These are phyloP conservation scores for Lacerta bilineata DNA, from an alignment of 2,797 vertebrate species.

Conservation along the genomic window DNA sequence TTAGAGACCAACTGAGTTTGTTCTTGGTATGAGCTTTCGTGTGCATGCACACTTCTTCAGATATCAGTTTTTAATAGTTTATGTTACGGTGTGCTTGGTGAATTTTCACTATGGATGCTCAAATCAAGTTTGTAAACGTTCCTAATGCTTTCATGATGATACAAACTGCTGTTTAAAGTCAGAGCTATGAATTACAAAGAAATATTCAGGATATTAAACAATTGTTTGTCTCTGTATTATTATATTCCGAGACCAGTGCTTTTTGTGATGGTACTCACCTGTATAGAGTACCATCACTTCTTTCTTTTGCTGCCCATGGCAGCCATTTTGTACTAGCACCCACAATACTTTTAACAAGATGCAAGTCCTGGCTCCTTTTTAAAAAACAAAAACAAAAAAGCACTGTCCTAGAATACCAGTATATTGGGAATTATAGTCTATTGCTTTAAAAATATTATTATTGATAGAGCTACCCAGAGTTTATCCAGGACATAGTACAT, in stretches of 20 bases:
- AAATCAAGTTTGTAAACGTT: constrained; percentile 67
- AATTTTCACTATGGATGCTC: not conserved
- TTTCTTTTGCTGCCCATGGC: too few species aligned
- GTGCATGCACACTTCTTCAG: too few species aligned
- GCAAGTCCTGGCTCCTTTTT: too few species aligned
- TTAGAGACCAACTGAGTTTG: too few species aligned
- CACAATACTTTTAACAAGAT: too few species aligned
- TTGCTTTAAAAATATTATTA: not conserved
- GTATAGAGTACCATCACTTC: too few species aligned
- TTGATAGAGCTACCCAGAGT: not conserved
- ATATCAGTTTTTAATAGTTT: too few species aligned
- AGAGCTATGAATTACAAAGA: constrained; percentile 76
- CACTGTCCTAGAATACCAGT: too few species aligned
- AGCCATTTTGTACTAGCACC: too few species aligned
- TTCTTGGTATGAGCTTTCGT: too few species aligned
- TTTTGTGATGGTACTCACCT: too few species aligned
- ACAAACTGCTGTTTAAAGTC: constrained; percentile 64
- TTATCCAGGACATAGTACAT: not conserved
- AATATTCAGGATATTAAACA: constrained; percentile 75
- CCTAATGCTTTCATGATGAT: constrained; percentile 66
- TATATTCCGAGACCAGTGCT: not conserved
- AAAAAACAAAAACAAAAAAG: too few species aligned
- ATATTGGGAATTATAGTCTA: not conserved
- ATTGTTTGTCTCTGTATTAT: constrained; percentile 11
- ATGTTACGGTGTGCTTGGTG: not conserved